Percentiles rank a stretch among this genome's conserved stretches.
phyloP scores from a whole-genome alignment of 2,113 vertebrate genomes.

The Eulemur rufifrons region DNA sequence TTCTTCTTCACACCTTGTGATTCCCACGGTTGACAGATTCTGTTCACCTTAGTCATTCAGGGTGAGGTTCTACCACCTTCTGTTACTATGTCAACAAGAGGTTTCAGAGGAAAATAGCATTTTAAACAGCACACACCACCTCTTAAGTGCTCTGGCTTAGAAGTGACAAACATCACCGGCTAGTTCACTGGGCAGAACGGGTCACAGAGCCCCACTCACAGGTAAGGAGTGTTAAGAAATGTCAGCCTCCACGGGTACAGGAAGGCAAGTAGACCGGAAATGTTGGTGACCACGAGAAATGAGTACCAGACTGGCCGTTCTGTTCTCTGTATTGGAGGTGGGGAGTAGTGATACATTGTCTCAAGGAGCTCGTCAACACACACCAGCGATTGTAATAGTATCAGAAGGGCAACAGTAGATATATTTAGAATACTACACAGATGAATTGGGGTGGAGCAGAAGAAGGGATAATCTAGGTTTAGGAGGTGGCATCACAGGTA shows the following conservation, averaged over 20 bases:
- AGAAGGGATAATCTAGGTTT: not conserved
- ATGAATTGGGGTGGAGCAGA: not conserved
- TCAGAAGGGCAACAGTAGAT: not conserved
- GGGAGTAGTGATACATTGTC: not conserved
- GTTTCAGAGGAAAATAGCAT: not conserved
- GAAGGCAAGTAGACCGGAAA: not conserved
- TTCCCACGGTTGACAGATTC: not conserved
- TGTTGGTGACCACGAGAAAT: not conserved
- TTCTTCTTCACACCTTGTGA: not conserved
- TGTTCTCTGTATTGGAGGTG: not conserved
- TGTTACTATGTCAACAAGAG: not conserved
- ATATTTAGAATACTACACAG: not conserved
- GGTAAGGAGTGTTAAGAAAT: not conserved
- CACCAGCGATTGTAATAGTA: not conserved
- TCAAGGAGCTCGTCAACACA: not conserved
- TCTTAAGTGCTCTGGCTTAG: not conserved
- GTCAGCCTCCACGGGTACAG: not conserved
- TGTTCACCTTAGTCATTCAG: not conserved
- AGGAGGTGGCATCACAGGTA: not conserved
- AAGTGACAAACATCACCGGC: not conserved
- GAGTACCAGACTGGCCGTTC: not conserved
- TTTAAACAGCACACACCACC: not conserved
- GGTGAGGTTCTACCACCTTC: not conserved
- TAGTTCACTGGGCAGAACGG: not conserved
- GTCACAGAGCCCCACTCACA: not conserved